Base-by-base conservation (phyloP, 1,140 invertebrate species). In the Luehdorfia chinensis region DNA sequence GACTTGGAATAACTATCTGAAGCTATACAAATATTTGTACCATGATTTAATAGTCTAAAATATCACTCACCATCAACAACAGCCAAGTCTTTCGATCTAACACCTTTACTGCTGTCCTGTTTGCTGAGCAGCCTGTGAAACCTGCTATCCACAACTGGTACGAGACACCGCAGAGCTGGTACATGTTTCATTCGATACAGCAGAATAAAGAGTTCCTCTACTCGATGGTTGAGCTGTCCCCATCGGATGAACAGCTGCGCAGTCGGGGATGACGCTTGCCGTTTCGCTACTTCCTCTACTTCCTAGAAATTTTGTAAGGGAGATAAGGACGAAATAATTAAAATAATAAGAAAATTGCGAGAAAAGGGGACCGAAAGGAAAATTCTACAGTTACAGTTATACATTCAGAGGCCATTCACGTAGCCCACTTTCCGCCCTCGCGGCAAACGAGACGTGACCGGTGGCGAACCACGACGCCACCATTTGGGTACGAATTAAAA, bases 161-260 rank as follows among this genome's bases (percentile, higher is more conserved):
- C 89, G 1, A 96, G 65, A 12, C 91, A 80, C 23, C 84, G 59
- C 90, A 96, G 92, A 1, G 92, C 92, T 57, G 92, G 88, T 62
- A 92, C 92, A 59, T 95, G 91, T 53, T 92, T 88, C 91, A 95
- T 94, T 41, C 68, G 87, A 34, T 80, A 92, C 2, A 94, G 86
- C 12, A 94, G 67, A 1, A 91, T 84, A 75, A 95, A 96, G 3
- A 97, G 77, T 75, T 95, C 93, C 32, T 91, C 75, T 1, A 95
- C 90, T 9, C 91, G 92, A 58, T 96, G 94, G 81, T 96, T 96
- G 45, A 92, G 89, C 57, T 92, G 90, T 3, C 93, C 93, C 94
- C 94, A 97, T 36, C 90, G 77, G 19, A 87, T 91, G 11, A 97
- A 83, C 2, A 97, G 87, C 61, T 93, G 89, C 59, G 93, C 90